These are phyloP conservation scores for Hypothenemus hampei DNA, from an alignment of 1,140 invertebrate genomes.

Conservation along the genomic window DNA sequence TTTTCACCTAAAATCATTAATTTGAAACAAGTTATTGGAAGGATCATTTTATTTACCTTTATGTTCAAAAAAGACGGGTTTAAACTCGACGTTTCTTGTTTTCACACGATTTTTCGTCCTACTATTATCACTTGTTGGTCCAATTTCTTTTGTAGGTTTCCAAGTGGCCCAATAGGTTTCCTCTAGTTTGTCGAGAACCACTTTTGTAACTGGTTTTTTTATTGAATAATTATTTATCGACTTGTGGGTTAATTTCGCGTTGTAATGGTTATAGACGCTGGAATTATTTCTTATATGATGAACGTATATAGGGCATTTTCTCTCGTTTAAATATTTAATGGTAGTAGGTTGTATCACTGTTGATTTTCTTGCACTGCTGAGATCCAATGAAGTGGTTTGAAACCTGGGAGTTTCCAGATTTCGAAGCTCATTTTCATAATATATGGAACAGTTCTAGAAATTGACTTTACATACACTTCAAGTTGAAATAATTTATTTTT, in stretches of 20 bases:
- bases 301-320: conserved; percentile 31
- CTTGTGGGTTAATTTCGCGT: conserved; percentile 5
- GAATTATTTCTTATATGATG: conserved; percentile 24
- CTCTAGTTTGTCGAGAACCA: conserved; percentile 35
- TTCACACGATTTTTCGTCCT: neutral
- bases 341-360: neutral
- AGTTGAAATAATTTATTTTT: neutral
- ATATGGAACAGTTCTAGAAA: conserved; percentile 13
- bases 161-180: conserved; percentile 43
- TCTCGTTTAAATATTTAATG: conserved; percentile 18
- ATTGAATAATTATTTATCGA: neutral
- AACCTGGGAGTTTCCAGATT: neutral
- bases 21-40: neutral
- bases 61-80: neutral
- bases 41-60: conserved; percentile 10
- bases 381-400: neutral
- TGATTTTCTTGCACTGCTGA: neutral
- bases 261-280: conserved; percentile 18
- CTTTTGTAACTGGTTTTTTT: conserved; percentile 9
- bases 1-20: neutral
- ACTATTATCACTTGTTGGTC: neutral
- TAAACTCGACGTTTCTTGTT: neutral
- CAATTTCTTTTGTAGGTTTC: conserved; percentile 36
- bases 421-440: conserved; percentile 11
- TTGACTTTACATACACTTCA: neutral